Evolutionary conservation across 2,888 invertebrate genomes (phyloP).

Genomic region (Drosophila quinaria): DNA sequence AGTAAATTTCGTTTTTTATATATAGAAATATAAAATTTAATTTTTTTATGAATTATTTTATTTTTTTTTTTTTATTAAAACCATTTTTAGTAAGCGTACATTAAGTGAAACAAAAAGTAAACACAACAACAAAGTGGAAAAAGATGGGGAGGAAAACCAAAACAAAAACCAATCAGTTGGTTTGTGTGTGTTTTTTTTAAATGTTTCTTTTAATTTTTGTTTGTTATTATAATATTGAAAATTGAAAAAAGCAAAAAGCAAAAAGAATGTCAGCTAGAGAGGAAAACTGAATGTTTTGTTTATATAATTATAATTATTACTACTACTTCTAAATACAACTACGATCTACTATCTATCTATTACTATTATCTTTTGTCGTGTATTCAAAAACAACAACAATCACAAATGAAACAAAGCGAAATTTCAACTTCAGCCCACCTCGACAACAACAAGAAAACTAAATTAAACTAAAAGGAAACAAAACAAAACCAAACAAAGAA

Average conservation of each 20-base stretch:
- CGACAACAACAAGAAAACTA: conserved; percentile 12
- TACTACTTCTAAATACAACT: conserved; percentile 11
- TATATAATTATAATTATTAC: conserved; percentile 21
- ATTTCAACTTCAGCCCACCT: conserved; percentile 32
- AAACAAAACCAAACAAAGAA: conserved; percentile 16
- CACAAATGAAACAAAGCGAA: conserved; percentile 8
- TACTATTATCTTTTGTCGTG: conserved; percentile 22
- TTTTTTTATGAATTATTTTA: conserved; percentile 64
- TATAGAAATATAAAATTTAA: conserved; percentile 64
- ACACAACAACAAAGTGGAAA: conserved; percentile 23
- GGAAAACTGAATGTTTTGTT: conserved; percentile 23
- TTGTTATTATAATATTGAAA: conserved; percentile 29
- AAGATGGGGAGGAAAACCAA: conserved; percentile 24
- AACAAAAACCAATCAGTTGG: conserved; percentile 26
- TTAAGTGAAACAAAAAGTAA: conserved; percentile 56
- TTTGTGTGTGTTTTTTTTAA: conserved; percentile 29
- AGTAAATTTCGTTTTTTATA: conserved; percentile 70
- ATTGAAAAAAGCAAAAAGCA: conserved; percentile 20
- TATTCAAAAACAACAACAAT: conserved; percentile 15
- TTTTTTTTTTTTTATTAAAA: conserved; percentile 62
- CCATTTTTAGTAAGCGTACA: conserved; percentile 65
- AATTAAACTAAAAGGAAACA: too few species aligned
- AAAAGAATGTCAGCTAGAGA: not conserved
- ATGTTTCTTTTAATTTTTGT: conserved; percentile 32
- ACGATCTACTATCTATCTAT: conserved; percentile 15